A percentile compares a stretch with the other conserved stretches of the same genome.
phyloP scores from a whole-genome alignment of 1,140 invertebrate genomes.

The Pomacea maculata region DNA sequence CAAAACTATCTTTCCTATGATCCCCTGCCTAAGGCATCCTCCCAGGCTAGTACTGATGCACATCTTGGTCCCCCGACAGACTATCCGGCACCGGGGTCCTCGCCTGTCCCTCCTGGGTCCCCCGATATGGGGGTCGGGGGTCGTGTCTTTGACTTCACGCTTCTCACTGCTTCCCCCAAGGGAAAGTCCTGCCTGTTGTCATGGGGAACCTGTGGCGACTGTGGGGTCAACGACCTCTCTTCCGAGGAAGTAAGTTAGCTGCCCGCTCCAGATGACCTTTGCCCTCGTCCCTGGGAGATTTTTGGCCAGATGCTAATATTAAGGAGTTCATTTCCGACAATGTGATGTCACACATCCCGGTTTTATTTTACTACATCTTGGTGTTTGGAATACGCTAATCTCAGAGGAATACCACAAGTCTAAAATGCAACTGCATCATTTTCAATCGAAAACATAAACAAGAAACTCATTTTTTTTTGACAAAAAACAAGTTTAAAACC shows the following conservation, averaged over 20 bases:
- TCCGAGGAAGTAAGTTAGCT: conserved; percentile 43
- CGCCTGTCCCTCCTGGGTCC: conserved; percentile 35
- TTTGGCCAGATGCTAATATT: too few species aligned
- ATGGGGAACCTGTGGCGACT: conserved; percentile 51
- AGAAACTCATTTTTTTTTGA: too few species aligned
- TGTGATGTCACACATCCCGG: too few species aligned
- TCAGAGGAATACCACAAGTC: too few species aligned
- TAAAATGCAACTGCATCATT: too few species aligned
- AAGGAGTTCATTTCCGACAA: too few species aligned
- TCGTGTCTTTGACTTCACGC: conserved; percentile 50
- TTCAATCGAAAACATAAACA: too few species aligned
- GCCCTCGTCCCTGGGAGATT: too few species aligned
- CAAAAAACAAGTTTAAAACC: too few species aligned
- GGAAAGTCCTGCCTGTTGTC: conserved; percentile 50
- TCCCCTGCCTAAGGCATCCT: background rate
- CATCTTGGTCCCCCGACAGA: conserved; percentile 12
- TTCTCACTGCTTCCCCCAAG: conserved; percentile 46
- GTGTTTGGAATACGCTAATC: too few species aligned
- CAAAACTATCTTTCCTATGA: background rate
- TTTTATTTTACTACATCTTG: too few species aligned
- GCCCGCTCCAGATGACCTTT: too few species aligned
- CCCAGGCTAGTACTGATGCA: background rate
- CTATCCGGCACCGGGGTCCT: conserved; percentile 37
- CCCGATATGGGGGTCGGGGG: conserved; percentile 22
- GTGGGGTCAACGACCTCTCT: conserved; percentile 40